phyloP scores from a whole-genome alignment of 2,113 vertebrate species.

The Aramus guarauna region DNA sequence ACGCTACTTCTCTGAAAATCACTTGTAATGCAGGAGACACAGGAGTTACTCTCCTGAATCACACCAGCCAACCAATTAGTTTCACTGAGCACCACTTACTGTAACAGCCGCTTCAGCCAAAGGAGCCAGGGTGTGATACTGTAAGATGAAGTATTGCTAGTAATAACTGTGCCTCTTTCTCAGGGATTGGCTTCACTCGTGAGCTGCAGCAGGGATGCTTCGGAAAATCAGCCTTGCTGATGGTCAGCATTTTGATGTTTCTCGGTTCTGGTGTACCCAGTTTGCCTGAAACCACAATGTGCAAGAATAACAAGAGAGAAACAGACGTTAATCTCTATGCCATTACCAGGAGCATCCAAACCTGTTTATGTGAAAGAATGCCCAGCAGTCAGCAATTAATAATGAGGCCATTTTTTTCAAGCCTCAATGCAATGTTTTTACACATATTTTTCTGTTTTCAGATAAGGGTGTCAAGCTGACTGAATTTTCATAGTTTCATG shows the following conservation, averaged over 20 bases:
- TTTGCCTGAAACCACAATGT: background rate
- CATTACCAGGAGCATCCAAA: background rate
- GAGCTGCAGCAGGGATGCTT: background rate
- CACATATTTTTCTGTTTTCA: background rate
- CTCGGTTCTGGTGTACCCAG: background rate
- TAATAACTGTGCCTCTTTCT: background rate
- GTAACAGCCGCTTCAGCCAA: background rate
- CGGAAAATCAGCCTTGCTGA: background rate
- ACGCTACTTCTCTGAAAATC: background rate
- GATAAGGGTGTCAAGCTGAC: background rate
- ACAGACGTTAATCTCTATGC: background rate
- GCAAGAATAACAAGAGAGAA: background rate
- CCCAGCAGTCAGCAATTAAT: background rate
- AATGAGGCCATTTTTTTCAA: background rate
- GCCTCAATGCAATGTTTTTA: accelerated
- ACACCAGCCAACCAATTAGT: background rate
- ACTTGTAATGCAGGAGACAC: background rate
- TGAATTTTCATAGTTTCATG: background rate
- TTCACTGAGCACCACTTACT: background rate
- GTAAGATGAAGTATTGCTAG: background rate
- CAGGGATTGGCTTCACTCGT: background rate
- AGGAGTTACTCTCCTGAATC: background rate
- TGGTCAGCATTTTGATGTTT: background rate
- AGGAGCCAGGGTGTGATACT: background rate
- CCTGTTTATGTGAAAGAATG: background rate